Conservation (phyloP, 1,140 invertebrate genomes). For the Oppia nitens region DNA sequence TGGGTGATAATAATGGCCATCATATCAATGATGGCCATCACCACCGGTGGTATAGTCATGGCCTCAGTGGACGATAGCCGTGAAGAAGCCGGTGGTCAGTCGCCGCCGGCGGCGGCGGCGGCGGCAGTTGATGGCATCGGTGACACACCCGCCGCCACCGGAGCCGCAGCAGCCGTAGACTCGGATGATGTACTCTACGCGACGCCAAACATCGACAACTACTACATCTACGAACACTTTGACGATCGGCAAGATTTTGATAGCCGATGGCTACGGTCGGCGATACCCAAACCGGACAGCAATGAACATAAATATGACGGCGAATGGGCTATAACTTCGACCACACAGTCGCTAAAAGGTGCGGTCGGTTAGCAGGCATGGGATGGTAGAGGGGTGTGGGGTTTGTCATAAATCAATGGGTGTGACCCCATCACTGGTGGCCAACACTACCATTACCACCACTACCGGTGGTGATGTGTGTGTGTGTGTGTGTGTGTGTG, state of each 20-base stretch:
- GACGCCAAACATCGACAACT: slow-evolving; percentile 9
- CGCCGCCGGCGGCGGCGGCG: too few relatives aligned
- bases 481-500: too few relatives aligned
- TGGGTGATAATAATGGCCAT: too few relatives aligned
- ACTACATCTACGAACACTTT: slow-evolving; percentile 17
- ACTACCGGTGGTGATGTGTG: neutral
- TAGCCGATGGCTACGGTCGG: slow-evolving; percentile 13
- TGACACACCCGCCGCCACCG: neutral
- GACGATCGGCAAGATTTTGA: slow-evolving; percentile 7
- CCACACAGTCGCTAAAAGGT: slow-evolving; percentile 11
- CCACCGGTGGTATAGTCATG: too few relatives aligned
- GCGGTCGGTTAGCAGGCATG: too few relatives aligned
- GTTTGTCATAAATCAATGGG: too few relatives aligned
- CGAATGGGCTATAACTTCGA: slow-evolving; percentile 10
- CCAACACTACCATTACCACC: neutral
- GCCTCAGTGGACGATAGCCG: too few relatives aligned
- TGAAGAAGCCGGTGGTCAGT: too few relatives aligned
- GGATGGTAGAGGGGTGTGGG: too few relatives aligned
- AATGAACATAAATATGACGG: slow-evolving; percentile 18
- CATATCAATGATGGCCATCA: too few relatives aligned
- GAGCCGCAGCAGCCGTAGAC: neutral
- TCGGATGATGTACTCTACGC: neutral
- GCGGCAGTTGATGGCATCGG: too few relatives aligned
- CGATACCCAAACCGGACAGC: slow-evolving; percentile 12
- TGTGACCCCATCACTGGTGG: neutral